Percentiles rank a stretch among this genome's conserved stretches.
Conservation (phyloP, 2,113 vertebrate species). For the Neotragus moschatus region DNA sequence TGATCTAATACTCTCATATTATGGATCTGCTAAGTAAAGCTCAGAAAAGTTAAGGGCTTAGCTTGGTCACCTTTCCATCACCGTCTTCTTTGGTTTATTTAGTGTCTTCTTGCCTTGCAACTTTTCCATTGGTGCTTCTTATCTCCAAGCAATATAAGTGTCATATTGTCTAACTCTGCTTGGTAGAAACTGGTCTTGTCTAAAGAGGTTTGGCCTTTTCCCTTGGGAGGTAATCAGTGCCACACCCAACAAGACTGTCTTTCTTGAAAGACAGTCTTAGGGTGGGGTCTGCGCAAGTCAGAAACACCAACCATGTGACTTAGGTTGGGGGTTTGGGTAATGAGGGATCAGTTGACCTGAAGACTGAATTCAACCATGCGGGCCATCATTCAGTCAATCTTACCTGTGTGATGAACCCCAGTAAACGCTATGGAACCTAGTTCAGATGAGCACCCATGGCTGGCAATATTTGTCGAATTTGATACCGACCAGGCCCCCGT, state of each 20-base stretch:
- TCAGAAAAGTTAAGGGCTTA: neutral
- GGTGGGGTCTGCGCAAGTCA: neutral
- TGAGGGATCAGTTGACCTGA: neutral
- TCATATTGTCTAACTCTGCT: neutral
- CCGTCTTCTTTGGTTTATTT: neutral
- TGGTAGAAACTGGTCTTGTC: neutral
- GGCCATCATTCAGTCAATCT: neutral
- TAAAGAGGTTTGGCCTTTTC: neutral
- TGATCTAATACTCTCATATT: neutral
- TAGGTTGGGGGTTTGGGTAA: neutral
- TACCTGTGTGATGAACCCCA: neutral
- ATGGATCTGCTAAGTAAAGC: neutral
- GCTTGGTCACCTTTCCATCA: neutral
- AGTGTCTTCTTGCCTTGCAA: neutral
- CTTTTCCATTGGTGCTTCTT: neutral
- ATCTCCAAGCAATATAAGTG: neutral
- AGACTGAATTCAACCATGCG: neutral
- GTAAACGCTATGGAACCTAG: too few species aligned
- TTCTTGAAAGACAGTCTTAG: neutral
- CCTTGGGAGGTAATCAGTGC: neutral
- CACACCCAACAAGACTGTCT: neutral
- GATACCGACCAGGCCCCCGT: neutral
- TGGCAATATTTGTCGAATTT: neutral
- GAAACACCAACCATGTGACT: neutral
- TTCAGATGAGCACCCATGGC: neutral